phyloP scores from a whole-genome alignment of 2,888 invertebrate species.

The Hoplodrina ambigua region DNA sequence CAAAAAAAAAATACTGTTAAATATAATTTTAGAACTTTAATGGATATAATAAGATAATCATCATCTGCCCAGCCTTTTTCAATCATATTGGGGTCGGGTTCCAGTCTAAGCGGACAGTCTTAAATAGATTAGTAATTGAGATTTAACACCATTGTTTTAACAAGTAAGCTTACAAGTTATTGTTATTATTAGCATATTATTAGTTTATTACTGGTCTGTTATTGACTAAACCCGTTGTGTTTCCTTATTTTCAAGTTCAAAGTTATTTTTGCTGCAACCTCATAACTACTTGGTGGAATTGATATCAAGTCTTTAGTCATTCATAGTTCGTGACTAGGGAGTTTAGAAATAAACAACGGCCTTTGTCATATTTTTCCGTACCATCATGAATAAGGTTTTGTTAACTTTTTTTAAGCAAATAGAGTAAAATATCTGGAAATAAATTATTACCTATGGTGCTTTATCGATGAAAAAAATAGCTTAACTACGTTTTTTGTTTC shows the following conservation, averaged over 20 bases:
- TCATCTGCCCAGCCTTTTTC: no score
- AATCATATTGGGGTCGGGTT: no score
- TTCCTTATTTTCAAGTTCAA: conserved; percentile 28
- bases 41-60: no score
- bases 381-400: no score
- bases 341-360: conserved; percentile 5
- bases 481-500: no score
- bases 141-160: neutral
- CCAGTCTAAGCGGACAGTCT: no score
- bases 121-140: neutral
- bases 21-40: no score
- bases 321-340: conserved; percentile 6
- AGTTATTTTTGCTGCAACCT: conserved; percentile 9
- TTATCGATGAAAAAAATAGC: no score
- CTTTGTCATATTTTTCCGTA: conserved; percentile 11
- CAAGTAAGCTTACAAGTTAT: neutral
- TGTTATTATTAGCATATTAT: neutral
- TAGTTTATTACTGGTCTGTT: neutral
- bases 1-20: no score
- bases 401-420: no score
- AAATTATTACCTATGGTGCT: no score
- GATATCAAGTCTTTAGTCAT: conserved; percentile 16
- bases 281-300: conserved; percentile 1
- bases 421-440: no score
- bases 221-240: neutral